A percentile compares a stretch with the other conserved stretches of the same genome.
These are phyloP conservation scores for Netelia virgata DNA, from an alignment of 2,888 invertebrate genomes.

Conservation along the genomic window DNA sequence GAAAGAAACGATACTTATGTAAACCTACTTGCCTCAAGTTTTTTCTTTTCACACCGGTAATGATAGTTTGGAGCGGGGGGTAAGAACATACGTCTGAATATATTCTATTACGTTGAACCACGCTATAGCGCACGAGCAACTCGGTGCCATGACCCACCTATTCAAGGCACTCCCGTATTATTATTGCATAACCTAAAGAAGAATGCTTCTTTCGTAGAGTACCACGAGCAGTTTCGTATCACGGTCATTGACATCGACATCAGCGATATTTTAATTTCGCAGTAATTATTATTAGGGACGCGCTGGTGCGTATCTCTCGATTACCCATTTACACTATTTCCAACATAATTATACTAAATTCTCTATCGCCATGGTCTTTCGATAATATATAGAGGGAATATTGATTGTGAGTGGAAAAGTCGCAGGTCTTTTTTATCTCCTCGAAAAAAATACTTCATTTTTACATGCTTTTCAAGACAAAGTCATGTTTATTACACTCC, in stretches of 20 bases:
- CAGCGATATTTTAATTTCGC: not conserved
- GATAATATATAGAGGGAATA: too few species aligned
- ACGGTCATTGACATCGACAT: conserved; percentile 25
- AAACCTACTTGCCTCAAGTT: too few species aligned
- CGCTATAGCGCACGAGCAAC: not conserved
- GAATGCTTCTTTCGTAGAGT: conserved; percentile 5
- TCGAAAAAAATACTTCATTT: too few species aligned
- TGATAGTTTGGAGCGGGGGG: not conserved
- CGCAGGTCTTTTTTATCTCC: too few species aligned
- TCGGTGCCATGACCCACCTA: conserved; percentile 22
- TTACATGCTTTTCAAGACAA: too few species aligned
- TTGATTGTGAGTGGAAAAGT: too few species aligned
- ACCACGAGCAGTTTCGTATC: conserved; percentile 20
- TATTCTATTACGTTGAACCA: conserved; percentile 3
- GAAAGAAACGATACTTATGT: too few species aligned
- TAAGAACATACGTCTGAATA: conserved; percentile 11
- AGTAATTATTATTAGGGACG: not conserved
- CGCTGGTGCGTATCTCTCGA: not conserved
- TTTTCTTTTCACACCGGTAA: too few species aligned
- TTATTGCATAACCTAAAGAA: conserved; percentile 21
- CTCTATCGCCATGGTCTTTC: too few species aligned
- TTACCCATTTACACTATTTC: not conserved
- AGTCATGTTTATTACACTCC: too few species aligned
- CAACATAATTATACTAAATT: too few species aligned
- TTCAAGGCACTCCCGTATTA: conserved; percentile 4